Base-by-base conservation (phyloP, 2,797 vertebrate species). In the Rhinophrynus dorsalis region DNA sequence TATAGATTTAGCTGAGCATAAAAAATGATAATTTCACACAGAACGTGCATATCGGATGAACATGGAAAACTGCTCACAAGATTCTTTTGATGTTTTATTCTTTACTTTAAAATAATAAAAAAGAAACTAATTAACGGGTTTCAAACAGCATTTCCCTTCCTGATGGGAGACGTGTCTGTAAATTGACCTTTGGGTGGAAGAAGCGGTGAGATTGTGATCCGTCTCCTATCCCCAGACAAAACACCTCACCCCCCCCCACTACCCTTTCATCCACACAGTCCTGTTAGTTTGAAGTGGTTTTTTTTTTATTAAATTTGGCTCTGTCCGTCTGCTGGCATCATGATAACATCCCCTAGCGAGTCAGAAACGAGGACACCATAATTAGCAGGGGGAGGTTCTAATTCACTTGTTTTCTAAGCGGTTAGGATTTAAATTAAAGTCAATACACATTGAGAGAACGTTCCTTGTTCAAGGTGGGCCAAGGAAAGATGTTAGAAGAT, bases 321-420 rank as follows among this genome's bases (percentile, higher is more conserved):
- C 72, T 74, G 67, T 74, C 59, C 2, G 55, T 63, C 68, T 74
- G 75, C 56, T 37, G 0, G 21, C 67, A 12, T 51, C 58, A 76
- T 0, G 75, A 82, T 81, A 84, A 83, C 77, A 81, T 81, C 71
- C 81, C 79, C 77, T 9, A 77, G 81, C 0, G 76, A 80, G 81
- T 68, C 1, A 3, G 74, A 81, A 82, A 84, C 76, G 79, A 84
- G 85, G 80, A 79, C 82, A 81, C 80, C 78, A 76, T 77, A 73
- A 82, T 82, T 79, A 82, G 77, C 1, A 27, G 27, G 48, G 18
- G 12, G 44, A 15, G 0, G 33, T 24, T 3, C 9, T 23, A 63
- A 76, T 73, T 78, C 68, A 78, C 80, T 74, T 71, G 66, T 58
- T 70, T 69, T 37, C 74, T 62, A 74, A 55, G 17, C 51, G 74